phyloP scores from a whole-genome alignment of 2,888 invertebrate species.

The Dryadula phaetusa region DNA sequence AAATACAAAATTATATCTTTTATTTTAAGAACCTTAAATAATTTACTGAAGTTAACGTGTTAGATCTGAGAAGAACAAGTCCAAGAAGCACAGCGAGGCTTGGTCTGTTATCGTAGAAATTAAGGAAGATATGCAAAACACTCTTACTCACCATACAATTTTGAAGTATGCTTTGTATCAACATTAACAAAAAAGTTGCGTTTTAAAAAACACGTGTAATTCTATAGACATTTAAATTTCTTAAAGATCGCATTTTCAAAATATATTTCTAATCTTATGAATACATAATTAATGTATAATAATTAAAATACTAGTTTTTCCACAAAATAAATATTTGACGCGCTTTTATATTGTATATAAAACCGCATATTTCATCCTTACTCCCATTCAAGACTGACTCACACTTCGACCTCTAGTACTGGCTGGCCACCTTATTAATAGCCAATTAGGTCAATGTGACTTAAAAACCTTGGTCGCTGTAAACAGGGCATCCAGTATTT shows the following conservation, averaged over 20 bases:
- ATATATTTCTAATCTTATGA: background rate
- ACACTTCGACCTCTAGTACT: conserved; percentile 35
- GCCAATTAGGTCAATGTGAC: conserved; percentile 73
- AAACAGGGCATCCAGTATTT: conserved; percentile 56
- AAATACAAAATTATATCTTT: too few species aligned
- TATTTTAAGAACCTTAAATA: too few species aligned
- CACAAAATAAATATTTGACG: background rate
- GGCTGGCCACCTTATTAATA: conserved; percentile 54
- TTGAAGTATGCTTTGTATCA: too few species aligned
- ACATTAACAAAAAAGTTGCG: too few species aligned
- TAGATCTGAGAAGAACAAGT: too few species aligned
- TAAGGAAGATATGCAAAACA: too few species aligned
- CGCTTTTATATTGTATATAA: background rate
- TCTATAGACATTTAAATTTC: background rate
- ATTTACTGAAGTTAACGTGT: too few species aligned
- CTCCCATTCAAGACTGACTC: background rate
- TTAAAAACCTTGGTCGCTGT: conserved; percentile 63
- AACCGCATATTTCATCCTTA: background rate
- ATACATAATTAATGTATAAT: background rate
- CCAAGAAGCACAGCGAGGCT: too few species aligned
- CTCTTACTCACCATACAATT: too few species aligned
- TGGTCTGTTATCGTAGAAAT: too few species aligned
- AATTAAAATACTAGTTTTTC: background rate
- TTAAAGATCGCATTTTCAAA: background rate
- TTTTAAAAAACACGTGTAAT: background rate